Conservation (phyloP, 2,888 invertebrate species). For the Oxytorus armatus region DNA sequence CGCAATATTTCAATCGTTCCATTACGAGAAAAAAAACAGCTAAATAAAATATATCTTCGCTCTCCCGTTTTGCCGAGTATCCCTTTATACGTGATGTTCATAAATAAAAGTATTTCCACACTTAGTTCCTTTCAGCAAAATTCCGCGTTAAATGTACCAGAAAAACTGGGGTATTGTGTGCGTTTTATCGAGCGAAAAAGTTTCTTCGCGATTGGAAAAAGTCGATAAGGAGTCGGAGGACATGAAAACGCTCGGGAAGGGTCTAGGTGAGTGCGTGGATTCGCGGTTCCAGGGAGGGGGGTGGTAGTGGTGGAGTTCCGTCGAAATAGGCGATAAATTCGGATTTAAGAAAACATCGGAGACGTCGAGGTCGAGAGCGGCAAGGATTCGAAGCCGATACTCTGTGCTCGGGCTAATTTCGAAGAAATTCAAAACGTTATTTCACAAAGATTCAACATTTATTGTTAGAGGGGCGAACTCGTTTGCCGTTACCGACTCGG, state of each 20-base stretch:
- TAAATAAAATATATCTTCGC: slow-evolving; percentile 1
- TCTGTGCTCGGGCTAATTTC: slow-evolving; percentile 50
- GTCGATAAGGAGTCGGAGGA: slow-evolving; percentile 46
- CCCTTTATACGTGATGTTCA: slow-evolving; percentile 5
- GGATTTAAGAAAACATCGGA: slow-evolving; percentile 70
- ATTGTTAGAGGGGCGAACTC: slow-evolving; percentile 27
- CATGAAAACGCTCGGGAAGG: slow-evolving; percentile 23
- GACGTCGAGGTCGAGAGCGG: slow-evolving; percentile 4
- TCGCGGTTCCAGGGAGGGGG: no score
- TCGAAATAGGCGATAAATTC: slow-evolving; percentile 72
- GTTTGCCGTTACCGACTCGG: slow-evolving; percentile 33
- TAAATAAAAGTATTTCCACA: slow-evolving; percentile 1
- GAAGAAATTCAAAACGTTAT: slow-evolving; percentile 50
- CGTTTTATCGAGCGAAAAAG: slow-evolving; percentile 61
- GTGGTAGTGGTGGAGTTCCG: slow-evolving; percentile 15
- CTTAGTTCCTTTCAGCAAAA: slow-evolving; percentile 28
- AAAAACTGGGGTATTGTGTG: slow-evolving; percentile 58
- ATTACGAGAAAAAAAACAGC: slow-evolving; percentile 1
- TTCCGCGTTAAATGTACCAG: slow-evolving; percentile 57
- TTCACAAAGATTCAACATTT: no score
- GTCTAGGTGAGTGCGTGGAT: slow-evolving; percentile 33
- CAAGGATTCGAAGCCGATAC: slow-evolving; percentile 1
- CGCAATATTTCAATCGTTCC: not conserved
- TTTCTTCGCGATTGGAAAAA: slow-evolving; percentile 51
- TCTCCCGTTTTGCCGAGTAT: not conserved